Base-by-base conservation (phyloP, 1,140 invertebrate species). In the Eurosta solidaginis region DNA sequence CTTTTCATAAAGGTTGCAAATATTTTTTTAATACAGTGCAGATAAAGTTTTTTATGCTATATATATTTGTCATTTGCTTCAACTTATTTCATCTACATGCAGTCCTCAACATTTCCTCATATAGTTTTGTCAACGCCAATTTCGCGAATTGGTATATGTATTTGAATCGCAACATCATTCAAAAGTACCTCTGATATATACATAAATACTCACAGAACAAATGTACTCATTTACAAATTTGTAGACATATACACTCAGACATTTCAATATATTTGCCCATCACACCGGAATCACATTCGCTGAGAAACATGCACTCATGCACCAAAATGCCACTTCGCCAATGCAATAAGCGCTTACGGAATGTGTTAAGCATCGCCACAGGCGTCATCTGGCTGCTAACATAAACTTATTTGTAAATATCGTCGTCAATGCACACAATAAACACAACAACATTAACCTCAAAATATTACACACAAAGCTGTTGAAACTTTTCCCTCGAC, bases 391-490 rank as follows among this genome's bases (percentile, higher is more conserved):
- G 59, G 59, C 33, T n/a, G n/a, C n/a, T n/a, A 68, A 40, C 29
- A 68, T 68, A 40, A 68, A 68, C 59, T 68, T 68, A 68, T 68
- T 68, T 40, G 59, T 40, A 68, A 68, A 33, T 40, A 40, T 40
- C 33, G 59, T 40, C 33, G 59, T 17, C 5, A 9, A n/a, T 33
- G 59, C 17, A 20, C n/a, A n/a, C 59, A 33, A 1, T 33, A 36
- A 54, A 3, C n/a, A n/a, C n/a, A 17, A n/a, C 47, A 50, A 59
- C 27, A 2, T 59, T 33, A 42, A 68, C 17, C 33, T 40, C 27
- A 20, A n/a, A 68, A 68, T 10, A 10, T 6, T 40, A 68, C 59
- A 22, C 59, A 59, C 12, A 12, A 40, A 63, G 54, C 29, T 10
- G 29, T 33, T 63, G 54, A n/a, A n/a, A n/a, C n/a, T n/a, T n/a